These are phyloP conservation scores for Drosophila kokeensis DNA, from an alignment of 2,888 invertebrate genomes.

Conservation along the genomic window DNA sequence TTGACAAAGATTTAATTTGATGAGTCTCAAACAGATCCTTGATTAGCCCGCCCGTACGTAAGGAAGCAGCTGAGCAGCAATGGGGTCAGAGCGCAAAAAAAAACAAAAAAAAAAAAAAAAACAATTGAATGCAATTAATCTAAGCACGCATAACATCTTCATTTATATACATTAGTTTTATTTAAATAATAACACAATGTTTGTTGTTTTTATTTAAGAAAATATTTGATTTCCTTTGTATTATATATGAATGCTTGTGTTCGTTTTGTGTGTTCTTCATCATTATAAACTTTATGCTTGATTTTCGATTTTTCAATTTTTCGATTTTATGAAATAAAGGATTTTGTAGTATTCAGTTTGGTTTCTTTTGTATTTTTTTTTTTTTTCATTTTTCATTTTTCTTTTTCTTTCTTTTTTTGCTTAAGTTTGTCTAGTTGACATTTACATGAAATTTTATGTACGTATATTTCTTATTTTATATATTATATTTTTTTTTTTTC, in stretches of 20 bases:
- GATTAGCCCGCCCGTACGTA: neutral
- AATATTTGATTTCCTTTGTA: constrained; percentile 73
- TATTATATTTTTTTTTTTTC: constrained; percentile 35
- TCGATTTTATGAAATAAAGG: constrained; percentile 40
- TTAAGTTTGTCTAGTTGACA: constrained; percentile 62
- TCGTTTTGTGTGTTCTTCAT: constrained; percentile 29
- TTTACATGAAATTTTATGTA: constrained; percentile 63
- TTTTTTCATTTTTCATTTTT: constrained; percentile 22
- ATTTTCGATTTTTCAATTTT: neutral
- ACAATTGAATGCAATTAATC: constrained; percentile 17
- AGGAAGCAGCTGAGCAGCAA: constrained; percentile 4
- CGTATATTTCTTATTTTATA: constrained; percentile 55
- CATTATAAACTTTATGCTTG: constrained; percentile 32
- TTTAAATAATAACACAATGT: constrained; percentile 82
- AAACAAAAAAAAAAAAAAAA: constrained; percentile 29
- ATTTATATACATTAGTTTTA: constrained; percentile 77
- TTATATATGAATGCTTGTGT: constrained; percentile 51
- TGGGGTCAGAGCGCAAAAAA: neutral
- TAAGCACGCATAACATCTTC: constrained; percentile 48
- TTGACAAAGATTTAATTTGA: neutral
- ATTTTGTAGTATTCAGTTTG: constrained; percentile 27
- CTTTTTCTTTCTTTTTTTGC: constrained; percentile 6
- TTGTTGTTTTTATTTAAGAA: constrained; percentile 74
- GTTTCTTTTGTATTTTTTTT: constrained; percentile 27
- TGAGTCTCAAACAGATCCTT: constrained; percentile 4